phyloP scores from a whole-genome alignment of 2,888 invertebrate species.

The Cephus sareptanus region DNA sequence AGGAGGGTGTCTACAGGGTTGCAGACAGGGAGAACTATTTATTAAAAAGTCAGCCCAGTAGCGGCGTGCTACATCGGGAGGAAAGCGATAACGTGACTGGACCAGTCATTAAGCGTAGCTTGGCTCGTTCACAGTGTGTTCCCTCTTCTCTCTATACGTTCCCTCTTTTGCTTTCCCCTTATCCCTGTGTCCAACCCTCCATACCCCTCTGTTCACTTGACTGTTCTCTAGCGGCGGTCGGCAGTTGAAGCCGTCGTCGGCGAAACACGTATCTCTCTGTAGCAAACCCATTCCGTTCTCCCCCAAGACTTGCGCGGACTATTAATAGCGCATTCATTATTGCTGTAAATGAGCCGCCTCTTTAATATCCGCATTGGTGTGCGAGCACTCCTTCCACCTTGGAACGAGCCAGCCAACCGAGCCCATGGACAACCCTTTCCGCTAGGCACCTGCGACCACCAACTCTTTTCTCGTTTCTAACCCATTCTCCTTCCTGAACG shows the following conservation, averaged over 20 bases:
- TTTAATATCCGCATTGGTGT: conserved; percentile 60
- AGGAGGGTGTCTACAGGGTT: neutral
- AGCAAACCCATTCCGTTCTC: conserved; percentile 29
- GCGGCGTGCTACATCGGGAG: conserved; percentile 62
- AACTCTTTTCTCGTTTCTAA: neutral
- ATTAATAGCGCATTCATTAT: conserved; percentile 64
- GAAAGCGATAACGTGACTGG: conserved; percentile 63
- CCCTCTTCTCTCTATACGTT: conserved; percentile 21
- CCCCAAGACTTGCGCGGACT: conserved; percentile 35
- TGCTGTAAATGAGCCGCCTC: conserved; percentile 63
- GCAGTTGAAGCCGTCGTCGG: neutral
- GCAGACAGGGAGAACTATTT: conserved; percentile 49
- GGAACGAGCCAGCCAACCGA: neutral
- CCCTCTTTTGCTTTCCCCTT: conserved; percentile 25
- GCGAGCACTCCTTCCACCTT: neutral
- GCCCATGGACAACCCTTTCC: conserved; percentile 1
- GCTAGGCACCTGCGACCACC: conserved; percentile 14
- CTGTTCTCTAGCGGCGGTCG: neutral
- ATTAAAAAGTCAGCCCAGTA: conserved; percentile 53
- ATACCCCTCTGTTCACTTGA: neutral
- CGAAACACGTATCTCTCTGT: conserved; percentile 29
- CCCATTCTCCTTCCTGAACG: neutral
- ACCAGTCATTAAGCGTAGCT: conserved; percentile 55
- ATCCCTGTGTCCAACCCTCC: conserved; percentile 12
- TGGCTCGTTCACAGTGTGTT: conserved; percentile 17